These are phyloP conservation scores for Teleogryllus oceanicus DNA, from an alignment of 2,888 invertebrate genomes.

Conservation along the genomic window DNA sequence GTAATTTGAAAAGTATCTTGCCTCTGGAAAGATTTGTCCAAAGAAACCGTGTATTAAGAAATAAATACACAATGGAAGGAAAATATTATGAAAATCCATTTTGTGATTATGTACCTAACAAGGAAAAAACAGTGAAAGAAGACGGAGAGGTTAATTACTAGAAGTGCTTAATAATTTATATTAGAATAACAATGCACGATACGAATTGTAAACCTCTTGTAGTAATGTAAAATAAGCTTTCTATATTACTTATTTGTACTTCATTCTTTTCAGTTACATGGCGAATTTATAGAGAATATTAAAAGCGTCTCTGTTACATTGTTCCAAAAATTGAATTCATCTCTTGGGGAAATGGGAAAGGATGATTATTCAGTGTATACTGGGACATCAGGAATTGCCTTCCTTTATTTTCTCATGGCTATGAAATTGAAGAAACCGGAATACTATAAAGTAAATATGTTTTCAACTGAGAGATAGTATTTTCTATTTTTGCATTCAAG, in stretches of 20 bases:
- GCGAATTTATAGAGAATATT: conserved; percentile 30
- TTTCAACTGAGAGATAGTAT: conserved; percentile 30
- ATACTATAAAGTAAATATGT: conserved; percentile 40
- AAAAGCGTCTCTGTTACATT: conserved; percentile 24
- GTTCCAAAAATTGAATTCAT: conserved; percentile 24
- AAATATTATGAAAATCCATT: conserved; percentile 33
- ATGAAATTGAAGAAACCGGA: conserved; percentile 41
- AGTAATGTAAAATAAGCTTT: no score
- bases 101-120: conserved; percentile 32
- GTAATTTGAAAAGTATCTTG: no score
- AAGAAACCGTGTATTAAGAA: no score
- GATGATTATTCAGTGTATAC: conserved; percentile 69
- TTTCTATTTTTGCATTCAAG: conserved; percentile 35
- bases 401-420: conserved; percentile 58
- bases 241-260: background rate
- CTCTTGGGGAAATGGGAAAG: conserved; percentile 36
- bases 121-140: conserved; percentile 25
- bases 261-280: conserved; percentile 26
- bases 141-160: no score
- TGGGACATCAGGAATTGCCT: conserved; percentile 68
- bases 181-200: no score
- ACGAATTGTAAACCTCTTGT: no score
- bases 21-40: no score
- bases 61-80: background rate
- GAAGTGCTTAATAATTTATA: no score